Percentiles rank a stretch among this genome's conserved stretches.
phyloP scores from a whole-genome alignment of 2,113 vertebrate genomes.

The Falcunculus frontatus region DNA sequence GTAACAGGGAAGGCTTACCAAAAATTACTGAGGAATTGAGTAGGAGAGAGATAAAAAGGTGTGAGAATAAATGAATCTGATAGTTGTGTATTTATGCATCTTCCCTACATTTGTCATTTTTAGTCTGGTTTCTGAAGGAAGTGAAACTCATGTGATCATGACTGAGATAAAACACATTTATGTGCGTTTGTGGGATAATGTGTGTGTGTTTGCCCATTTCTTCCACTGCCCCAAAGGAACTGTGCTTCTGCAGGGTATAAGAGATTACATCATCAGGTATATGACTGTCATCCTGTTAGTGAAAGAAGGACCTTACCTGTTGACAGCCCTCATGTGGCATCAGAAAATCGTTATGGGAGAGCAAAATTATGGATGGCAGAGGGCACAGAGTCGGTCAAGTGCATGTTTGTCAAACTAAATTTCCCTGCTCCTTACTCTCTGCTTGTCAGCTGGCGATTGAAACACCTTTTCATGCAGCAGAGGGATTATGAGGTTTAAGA shows the following conservation, averaged over 20 bases:
- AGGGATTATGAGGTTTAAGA: neutral
- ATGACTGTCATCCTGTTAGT: neutral
- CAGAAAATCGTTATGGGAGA: neutral
- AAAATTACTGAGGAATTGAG: neutral
- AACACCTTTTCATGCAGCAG: neutral
- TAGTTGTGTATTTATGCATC: neutral
- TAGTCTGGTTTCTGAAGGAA: slow-evolving; percentile 39
- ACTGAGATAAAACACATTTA: neutral
- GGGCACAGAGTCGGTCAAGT: neutral
- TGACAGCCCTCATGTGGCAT: neutral
- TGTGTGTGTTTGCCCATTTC: neutral
- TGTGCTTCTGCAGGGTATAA: neutral
- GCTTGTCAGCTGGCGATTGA: neutral
- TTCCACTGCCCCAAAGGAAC: neutral
- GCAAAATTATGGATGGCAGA: neutral
- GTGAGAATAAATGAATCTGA: neutral
- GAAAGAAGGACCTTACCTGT: neutral
- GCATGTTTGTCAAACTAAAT: neutral
- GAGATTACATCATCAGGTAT: neutral
- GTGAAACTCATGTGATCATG: neutral
- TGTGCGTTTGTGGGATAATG: neutral
- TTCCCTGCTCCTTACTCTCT: neutral
- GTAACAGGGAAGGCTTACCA: neutral
- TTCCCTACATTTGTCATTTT: neutral
- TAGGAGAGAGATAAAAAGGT: neutral